Evolutionary conservation across 2,888 invertebrate genomes (phyloP), one percentile per base, ranked within the genome.

Genomic region (Bedellia somnulentella): DNA sequence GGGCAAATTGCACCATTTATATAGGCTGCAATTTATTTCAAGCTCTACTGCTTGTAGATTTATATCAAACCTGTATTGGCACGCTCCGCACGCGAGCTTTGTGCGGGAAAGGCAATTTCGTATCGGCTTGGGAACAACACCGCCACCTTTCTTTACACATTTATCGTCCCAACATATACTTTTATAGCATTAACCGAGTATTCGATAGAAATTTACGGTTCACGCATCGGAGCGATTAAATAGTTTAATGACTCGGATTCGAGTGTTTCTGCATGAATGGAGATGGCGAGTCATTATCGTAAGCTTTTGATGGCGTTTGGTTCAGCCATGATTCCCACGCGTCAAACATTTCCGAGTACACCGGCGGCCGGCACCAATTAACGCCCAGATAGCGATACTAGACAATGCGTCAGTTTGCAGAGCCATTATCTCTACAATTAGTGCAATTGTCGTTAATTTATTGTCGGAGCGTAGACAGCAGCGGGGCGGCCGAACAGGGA

Each of bases 361-460:
- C 37, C 40, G 49, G 40, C 40, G 47, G 28, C n/a, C n/a, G n/a
- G n/a, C n/a, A n/a, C n/a, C 27, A 27, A 64, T 61, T 52, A 58
- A 57, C 52, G 55, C 43, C 54, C 48, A 49, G 49, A 47, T 54
- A 49, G 55, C 49, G 41, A 46, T 50, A 56, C 58, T 60, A 63
- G 64, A 67, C 67, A 68, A 63, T 60, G 63, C 61, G 55, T 57
- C 57, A 61, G 52, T 45, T 57, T 59, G 49, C 49, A 46, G 44
- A 49, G 46, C 61, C 59, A 64, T 66, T 68, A 67, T 55, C 61
- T 61, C 61, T 59, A 61, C 70, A 71, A 71, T 73, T 75, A 68
- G 59, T 64, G 64, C 70, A 70, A 71, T 71, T 70, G 70, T 60
- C 54, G 59, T 62, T 63, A 70, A 73, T 71, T 66, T 66, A 70